These are phyloP conservation scores for Sciurus carolinensis DNA, from an alignment of 2,797 vertebrate genomes.

Conservation along the genomic window DNA sequence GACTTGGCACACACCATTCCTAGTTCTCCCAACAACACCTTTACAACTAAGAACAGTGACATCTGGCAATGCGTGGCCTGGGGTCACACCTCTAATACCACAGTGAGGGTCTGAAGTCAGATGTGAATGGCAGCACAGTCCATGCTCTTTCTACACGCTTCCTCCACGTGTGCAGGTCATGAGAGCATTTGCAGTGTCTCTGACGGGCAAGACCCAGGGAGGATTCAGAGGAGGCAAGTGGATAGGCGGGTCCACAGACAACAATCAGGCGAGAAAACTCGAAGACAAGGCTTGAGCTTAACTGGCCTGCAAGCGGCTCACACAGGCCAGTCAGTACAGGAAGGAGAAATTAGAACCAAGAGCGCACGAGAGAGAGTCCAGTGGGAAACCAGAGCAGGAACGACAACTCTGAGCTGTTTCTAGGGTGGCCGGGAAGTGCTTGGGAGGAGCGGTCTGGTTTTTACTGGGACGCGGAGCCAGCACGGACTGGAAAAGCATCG, in stretches of 20 bases:
- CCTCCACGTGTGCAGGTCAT: not conserved
- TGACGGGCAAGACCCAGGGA: not conserved
- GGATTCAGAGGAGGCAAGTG: not conserved
- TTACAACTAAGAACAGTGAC: not conserved
- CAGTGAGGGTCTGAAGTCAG: not conserved
- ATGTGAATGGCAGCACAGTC: not conserved
- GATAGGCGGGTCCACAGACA: not conserved
- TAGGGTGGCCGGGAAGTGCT: not conserved
- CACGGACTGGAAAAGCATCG: not conserved
- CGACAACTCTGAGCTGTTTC: not conserved
- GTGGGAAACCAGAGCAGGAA: not conserved
- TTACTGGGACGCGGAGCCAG: not conserved
- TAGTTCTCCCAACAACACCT: not conserved
- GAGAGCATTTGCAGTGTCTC: not conserved
- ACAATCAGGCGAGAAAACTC: not conserved
- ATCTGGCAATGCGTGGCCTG: not conserved
- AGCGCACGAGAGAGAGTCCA: not conserved
- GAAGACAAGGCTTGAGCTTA: not conserved
- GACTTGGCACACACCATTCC: not conserved
- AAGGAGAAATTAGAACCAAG: not conserved
- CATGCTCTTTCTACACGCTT: not conserved
- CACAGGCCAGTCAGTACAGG: not conserved
- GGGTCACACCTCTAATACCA: not conserved
- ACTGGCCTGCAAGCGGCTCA: not conserved
- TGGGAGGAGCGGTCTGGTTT: not conserved